Evolutionary conservation across 2,113 vertebrate genomes (phyloP), one percentile per base, ranked within the genome.

Genomic region (Micronycteris hirsuta): DNA sequence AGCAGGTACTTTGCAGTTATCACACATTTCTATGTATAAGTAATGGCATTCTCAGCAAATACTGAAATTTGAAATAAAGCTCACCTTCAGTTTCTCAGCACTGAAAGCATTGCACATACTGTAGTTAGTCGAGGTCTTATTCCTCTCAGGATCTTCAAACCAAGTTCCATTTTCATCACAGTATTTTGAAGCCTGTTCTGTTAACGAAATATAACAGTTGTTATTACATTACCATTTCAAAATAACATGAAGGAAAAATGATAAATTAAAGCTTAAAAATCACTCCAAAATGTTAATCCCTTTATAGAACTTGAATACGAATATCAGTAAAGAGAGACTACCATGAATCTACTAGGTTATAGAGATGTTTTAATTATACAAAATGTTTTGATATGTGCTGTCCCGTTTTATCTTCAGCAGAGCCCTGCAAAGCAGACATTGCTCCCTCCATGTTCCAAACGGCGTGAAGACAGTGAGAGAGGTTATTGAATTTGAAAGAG

Each of bases 101-200:
- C 99, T 99, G 98, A 99, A 99, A 65, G 99, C 99, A 7, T 99
- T 99, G 97, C 99, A 99, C 94, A 99, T 97, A 15, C 99, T 99
- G 54, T 99, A 99, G 98, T 99, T 99, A 97, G 99, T 99, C 99
- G 99, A 99, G 3, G 99, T 99, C 83, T 99, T 98, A 97, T 99
- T 99, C 96, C 98, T 99, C 86, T 99, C 99, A 7, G 99, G 99
- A 96, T 99, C 99, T 31, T 98, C 98, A 96, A 99, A 99, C 99
- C 99, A 99, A 91, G 98, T 98, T 38, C 99, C 99, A 0, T 98
- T 98, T 93, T 99, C 99, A 93, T 99, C 99, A 88, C 99, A 99
- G 68, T 99, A 99, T 97, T 99, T 99, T 14, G 99, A 99, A 86
- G 98, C 99, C 92, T 97, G 99, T 98, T 99, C 99, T 99, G 97